A percentile compares a stretch with the other conserved stretches of the same genome.
Conservation (phyloP, 2,797 vertebrate genomes). For the Schizothorax lantsangensis region DNA sequence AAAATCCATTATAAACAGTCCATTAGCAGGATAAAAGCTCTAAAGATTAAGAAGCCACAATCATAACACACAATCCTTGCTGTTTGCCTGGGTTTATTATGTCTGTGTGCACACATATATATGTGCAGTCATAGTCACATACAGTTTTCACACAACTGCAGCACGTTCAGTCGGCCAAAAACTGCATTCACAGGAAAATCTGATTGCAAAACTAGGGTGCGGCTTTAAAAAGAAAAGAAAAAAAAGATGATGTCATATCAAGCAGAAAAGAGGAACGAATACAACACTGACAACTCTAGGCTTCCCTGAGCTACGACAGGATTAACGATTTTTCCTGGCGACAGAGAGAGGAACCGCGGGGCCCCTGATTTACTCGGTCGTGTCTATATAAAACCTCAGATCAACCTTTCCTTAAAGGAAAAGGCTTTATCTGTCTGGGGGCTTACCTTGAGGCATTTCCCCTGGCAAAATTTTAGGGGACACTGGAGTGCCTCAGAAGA, state of each 20-base stretch:
- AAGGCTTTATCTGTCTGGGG: conserved; percentile 17
- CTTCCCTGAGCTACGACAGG: conserved; percentile 3
- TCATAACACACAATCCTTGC: background rate
- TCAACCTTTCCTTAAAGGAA: conserved; percentile 32
- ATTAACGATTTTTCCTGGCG: conserved; percentile 34
- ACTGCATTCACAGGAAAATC: background rate
- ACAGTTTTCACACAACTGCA: background rate
- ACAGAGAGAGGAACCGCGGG: conserved; percentile 2
- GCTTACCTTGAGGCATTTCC: conserved; percentile 9
- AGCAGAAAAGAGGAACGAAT: background rate
- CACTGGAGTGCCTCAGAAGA: background rate
- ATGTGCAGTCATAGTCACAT: too few species aligned
- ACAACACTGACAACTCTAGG: background rate
- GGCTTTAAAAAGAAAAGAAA: background rate
- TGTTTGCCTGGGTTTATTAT: background rate
- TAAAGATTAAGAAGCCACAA: background rate
- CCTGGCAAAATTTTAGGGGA: conserved; percentile 27
- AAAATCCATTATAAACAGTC: background rate
- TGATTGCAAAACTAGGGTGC: conserved; percentile 28
- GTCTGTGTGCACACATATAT: background rate
- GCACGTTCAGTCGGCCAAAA: background rate
- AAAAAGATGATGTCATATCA: conserved; percentile 7
- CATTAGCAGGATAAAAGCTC: background rate
- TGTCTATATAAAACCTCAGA: conserved; percentile 55
- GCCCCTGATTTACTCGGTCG: background rate